Evolutionary conservation across 1,140 invertebrate genomes (phyloP), one percentile per base, ranked within the genome.

Genomic region (Steinernema khuongi): DNA sequence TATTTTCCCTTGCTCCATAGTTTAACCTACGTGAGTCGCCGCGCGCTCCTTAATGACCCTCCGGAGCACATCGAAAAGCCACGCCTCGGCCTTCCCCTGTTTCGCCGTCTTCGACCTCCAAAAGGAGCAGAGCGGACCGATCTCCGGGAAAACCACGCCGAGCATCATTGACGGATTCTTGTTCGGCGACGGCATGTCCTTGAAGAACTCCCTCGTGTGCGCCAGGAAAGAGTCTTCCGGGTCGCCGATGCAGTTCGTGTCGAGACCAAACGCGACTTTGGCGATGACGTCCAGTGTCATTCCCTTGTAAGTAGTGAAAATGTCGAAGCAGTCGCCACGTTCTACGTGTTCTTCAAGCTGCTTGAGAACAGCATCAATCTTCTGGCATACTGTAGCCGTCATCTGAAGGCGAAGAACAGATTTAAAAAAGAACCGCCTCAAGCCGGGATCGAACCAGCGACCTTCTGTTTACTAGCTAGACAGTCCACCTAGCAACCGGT

Each of bases 381-480:
- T 60, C 2, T 22, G 7, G 22, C 11, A 11, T 14, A 60, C 50
- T 14, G 50, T 60, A 7, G 50, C 4, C 19, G 50, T 60, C 50
- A 60, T 60, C 22, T 41, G 36, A n/a, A n/a, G n/a, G n/a, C n/a
- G n/a, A n/a, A n/a, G n/a, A n/a, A n/a, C n/a, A n/a, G n/a, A n/a
- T n/a, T n/a, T n/a, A n/a, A n/a, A n/a, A n/a, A n/a, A n/a, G n/a
- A n/a, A 67, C 68, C 72, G 72, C 72, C 72, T 74, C 70, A 74
- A 73, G 72, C 72, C 72, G 72, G 72, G 72, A 74, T 74, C 72
- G 72, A 74, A 74, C 72, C 72, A 74, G 72, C 72, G 72, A 74
- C 72, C 72, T 74, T 74, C 72, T 74, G 72, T 74, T 74, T 74
- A 74, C 72, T 74, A 74, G 72, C n/a, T n/a, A n/a, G n/a, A n/a